phyloP scores from a whole-genome alignment of 64 coral and sea anemone genomes.

The Actinia tenebrosa region DNA sequence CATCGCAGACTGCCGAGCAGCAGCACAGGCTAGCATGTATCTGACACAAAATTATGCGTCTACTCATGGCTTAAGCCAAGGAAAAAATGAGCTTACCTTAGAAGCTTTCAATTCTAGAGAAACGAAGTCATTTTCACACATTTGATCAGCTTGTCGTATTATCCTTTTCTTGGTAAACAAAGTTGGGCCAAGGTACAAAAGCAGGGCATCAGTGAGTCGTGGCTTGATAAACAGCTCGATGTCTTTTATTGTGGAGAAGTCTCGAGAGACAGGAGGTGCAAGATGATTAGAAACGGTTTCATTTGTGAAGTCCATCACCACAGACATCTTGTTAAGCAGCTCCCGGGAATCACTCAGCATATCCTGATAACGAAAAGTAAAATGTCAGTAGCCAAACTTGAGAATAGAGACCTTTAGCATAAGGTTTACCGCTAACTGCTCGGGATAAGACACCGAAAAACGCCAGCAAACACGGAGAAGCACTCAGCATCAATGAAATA shows the following conservation, averaged over 20 bases:
- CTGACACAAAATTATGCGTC: no score
- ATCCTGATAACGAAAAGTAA: not conserved
- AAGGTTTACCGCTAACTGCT: no score
- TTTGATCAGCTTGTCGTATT: conserved; percentile 8
- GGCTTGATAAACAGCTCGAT: conserved; percentile 36
- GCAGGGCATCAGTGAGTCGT: conserved; percentile 28
- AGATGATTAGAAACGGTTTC: conserved; percentile 15
- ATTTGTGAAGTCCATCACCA: conserved; percentile 34
- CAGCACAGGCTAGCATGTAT: no score
- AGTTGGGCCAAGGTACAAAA: conserved; percentile 33
- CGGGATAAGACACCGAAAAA: no score
- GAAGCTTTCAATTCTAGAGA: conserved; percentile 26
- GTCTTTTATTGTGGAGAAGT: not conserved
- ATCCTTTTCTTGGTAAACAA: not conserved
- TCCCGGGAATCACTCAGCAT: conserved; percentile 37
- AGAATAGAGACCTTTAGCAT: no score
- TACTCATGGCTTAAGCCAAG: no score
- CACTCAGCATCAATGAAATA: no score
- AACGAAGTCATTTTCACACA: conserved; percentile 5
- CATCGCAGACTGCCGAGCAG: no score
- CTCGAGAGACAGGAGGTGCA: not conserved
- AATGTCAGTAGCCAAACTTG: not conserved
- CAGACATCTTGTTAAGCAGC: conserved; percentile 15
- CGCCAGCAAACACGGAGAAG: no score
- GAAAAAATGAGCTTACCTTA: not conserved